phyloP scores from a whole-genome alignment of 2,888 invertebrate species.

The Orchesella flavescens region DNA sequence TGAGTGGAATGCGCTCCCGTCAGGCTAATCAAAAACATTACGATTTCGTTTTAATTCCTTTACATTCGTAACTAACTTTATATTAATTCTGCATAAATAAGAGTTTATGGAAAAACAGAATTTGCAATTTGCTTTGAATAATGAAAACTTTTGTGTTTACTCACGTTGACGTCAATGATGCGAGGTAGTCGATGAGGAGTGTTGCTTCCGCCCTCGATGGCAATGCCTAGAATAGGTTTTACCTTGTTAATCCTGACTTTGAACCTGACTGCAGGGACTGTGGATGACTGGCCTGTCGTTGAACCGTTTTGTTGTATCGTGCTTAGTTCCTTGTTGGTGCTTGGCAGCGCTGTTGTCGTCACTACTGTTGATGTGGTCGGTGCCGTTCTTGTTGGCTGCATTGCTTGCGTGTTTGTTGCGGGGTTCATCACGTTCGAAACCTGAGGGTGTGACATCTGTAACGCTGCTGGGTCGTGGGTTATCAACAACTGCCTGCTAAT shows the following conservation, averaged over 20 bases:
- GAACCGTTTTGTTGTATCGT: neutral
- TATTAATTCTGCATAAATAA: too few species aligned
- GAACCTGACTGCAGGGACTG: slow-evolving; percentile 74
- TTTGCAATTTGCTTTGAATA: too few species aligned
- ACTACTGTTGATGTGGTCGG: neutral
- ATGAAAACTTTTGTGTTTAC: too few species aligned
- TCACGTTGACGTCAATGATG: slow-evolving; percentile 96
- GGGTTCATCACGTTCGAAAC: neutral
- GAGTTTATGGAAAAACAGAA: too few species aligned
- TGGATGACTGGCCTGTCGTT: neutral
- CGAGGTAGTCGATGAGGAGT: slow-evolving; percentile 95
- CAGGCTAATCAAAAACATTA: slow-evolving; percentile 81
- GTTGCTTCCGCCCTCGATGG: slow-evolving; percentile 97
- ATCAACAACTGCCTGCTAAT: slow-evolving; percentile 26
- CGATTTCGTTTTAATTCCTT: too few species aligned
- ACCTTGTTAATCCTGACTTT: slow-evolving; percentile 93
- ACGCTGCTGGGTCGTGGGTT: slow-evolving; percentile 39
- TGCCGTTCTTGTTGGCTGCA: neutral
- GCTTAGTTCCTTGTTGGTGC: neutral
- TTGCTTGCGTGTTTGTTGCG: neutral
- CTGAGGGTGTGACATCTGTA: slow-evolving; percentile 21
- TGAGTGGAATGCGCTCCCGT: slow-evolving; percentile 93
- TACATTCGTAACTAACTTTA: too few species aligned
- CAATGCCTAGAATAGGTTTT: slow-evolving; percentile 94
- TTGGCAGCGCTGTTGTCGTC: neutral